Evolutionary conservation across 2,113 vertebrate species (phyloP), one percentile per base, ranked within the genome.

Genomic region (Trogon melanurus): DNA sequence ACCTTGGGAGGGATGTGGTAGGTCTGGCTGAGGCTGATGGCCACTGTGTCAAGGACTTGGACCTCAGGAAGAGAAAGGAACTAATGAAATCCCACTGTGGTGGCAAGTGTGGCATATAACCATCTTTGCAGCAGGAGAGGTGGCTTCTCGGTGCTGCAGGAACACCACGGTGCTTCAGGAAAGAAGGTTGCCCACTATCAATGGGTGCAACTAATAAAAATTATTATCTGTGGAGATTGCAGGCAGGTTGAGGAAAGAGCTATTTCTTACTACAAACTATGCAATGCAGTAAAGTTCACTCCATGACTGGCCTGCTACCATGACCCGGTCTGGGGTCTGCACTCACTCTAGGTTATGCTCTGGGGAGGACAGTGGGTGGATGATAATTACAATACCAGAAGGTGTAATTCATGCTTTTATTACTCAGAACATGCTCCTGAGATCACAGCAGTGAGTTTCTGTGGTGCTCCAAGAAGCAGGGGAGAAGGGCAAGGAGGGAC

Each of bases 21-120:
- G 10, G 36, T 9, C 4, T 2, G 3, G 47, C 71, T 8, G 8
- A 21, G 30, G 17, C 65, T 70, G 79, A 9, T 0, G 0, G n/a
- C 38, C 3, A 1, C 1, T 0, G 16, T 54, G 53, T n/a, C 66
- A 27, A 25, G n/a, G 67, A 16, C 17, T 57, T 0, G 0, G 53
- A 45, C 25, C 25, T 19, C 2, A 2, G 58, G 34, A 84, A 57
- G 45, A 30, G 2, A 62, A 70, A 48, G 10, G 41, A 82, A 32
- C 32, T 44, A 12, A 36, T 34, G 20, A 85, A 86, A 47, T 45
- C 51, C 36, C 41, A 62, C 53, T 38, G 47, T 61, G 54, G 38
- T 36, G 60, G 8, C 30, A 64, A 45, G 8, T 2, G 0, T 79
- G n/a, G 22, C 21, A 7, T 30, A 15, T 16, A 89, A 72, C 14